These are phyloP conservation scores for Araneus ventricosus DNA, from an alignment of 1,140 invertebrate genomes.

Conservation along the genomic window DNA sequence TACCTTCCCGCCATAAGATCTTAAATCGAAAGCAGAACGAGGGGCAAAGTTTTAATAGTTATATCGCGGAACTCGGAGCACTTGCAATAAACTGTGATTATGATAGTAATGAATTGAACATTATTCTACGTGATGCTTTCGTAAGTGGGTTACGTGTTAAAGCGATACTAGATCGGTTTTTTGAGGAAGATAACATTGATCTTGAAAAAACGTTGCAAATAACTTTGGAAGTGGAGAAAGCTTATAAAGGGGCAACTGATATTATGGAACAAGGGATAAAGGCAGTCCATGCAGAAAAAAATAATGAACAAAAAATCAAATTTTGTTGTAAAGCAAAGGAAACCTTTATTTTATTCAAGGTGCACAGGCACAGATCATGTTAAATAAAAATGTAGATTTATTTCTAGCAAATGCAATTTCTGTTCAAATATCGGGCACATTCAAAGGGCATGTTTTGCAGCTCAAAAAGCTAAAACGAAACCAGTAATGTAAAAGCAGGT, in stretches of 20 bases:
- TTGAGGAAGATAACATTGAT: slow-evolving; percentile 21
- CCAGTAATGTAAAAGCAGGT: too few species aligned
- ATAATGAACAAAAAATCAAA: not conserved
- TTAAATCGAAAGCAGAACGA: slow-evolving; percentile 12
- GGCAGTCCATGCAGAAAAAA: not conserved
- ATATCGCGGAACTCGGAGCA: not conserved
- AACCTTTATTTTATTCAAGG: not conserved
- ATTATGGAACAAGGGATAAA: not conserved
- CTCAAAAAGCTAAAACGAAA: too few species aligned
- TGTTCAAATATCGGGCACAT: too few species aligned
- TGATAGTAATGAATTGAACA: not conserved
- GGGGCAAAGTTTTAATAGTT: not conserved
- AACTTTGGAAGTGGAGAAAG: not conserved
- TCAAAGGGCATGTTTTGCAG: too few species aligned
- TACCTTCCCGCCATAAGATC: not conserved
- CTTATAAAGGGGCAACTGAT: not conserved
- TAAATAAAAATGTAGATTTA: not conserved
- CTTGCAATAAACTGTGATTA: not conserved
- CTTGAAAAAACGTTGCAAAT: not conserved
- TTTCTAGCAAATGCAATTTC: too few species aligned
- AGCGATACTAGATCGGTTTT: not conserved
- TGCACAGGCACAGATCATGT: not conserved
- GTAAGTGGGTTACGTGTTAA: not conserved
- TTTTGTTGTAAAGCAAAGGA: not conserved
- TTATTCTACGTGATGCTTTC: not conserved